Conservation (phyloP, 1,140 invertebrate species). For the Hylyphantes graminicola region DNA sequence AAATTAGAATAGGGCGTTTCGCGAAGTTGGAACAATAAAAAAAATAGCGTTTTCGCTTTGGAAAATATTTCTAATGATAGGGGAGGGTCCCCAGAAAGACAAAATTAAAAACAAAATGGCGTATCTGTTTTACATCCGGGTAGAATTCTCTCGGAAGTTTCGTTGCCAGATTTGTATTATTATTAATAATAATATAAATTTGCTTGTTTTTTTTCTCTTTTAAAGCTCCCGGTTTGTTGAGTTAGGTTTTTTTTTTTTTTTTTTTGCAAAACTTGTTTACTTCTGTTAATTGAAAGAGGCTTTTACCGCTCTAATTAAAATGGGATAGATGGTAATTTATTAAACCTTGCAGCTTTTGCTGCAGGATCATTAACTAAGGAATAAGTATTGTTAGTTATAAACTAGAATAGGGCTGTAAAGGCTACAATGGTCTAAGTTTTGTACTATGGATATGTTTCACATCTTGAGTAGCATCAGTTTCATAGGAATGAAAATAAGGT, state of each 20-base stretch:
- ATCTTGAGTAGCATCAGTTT: too few species aligned
- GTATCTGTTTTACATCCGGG: conserved; percentile 50
- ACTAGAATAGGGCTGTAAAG: too few species aligned
- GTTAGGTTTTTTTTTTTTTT: neutral
- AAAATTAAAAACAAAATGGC: neutral
- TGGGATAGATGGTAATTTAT: neutral
- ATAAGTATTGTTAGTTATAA: too few species aligned
- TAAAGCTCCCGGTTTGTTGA: neutral
- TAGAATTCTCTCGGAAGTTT: conserved; percentile 28
- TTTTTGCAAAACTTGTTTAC: conserved; percentile 44
- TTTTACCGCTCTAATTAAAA: neutral
- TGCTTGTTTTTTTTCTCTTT: conserved; percentile 6
- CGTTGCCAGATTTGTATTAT: conserved; percentile 20
- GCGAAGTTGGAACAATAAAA: conserved; percentile 8
- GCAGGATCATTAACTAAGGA: conserved; percentile 1
- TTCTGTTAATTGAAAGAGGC: conserved; percentile 35
- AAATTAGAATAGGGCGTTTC: conserved; percentile 8
- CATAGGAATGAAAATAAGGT: too few species aligned
- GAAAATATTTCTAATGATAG: conserved; percentile 23
- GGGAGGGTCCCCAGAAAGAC: neutral
- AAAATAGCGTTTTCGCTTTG: conserved; percentile 31
- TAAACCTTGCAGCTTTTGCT: neutral
- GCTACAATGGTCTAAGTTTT: too few species aligned
- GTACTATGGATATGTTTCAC: too few species aligned
- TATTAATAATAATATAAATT: conserved; percentile 41